phyloP scores from a whole-genome alignment of 2,888 invertebrate species.

The Alloscopus bannaensis region DNA sequence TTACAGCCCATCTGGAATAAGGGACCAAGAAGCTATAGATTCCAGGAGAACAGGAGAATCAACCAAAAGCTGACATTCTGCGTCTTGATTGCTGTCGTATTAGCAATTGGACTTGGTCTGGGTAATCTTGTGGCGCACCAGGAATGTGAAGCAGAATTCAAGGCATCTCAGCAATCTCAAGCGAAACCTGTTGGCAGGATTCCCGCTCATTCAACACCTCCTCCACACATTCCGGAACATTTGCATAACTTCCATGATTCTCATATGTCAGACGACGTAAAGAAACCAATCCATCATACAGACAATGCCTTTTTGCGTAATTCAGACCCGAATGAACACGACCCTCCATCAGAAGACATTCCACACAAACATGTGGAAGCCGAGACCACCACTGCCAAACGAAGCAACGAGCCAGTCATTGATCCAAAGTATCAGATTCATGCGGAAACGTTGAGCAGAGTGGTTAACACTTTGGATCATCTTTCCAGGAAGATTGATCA shows the following conservation, averaged over 20 bases:
- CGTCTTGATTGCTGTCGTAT: constrained; percentile 69
- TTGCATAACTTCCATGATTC: constrained; percentile 24
- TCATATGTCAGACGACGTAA: neutral
- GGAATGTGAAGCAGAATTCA: constrained; percentile 72
- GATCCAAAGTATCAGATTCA: constrained; percentile 68
- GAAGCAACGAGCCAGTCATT: constrained; percentile 48
- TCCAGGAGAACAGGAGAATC: constrained; percentile 70
- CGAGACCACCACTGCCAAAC: neutral
- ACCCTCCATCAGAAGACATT: neutral
- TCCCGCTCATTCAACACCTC: constrained; percentile 32
- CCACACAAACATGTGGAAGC: neutral
- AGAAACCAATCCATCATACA: neutral
- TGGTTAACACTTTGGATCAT: constrained; percentile 70
- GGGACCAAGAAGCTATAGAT: constrained; percentile 71
- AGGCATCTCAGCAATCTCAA: constrained; percentile 55
- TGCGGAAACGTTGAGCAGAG: constrained; percentile 67
- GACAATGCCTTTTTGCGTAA: no score
- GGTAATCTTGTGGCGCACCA: constrained; percentile 73
- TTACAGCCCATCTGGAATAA: constrained; percentile 73
- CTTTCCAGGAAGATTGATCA: constrained; percentile 70
- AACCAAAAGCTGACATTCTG: constrained; percentile 73
- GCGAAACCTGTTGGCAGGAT: constrained; percentile 36
- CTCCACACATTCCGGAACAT: constrained; percentile 43
- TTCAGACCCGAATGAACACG: no score
- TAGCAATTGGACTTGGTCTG: constrained; percentile 72